These are phyloP conservation scores for Cydia pomonella DNA, from an alignment of 1,140 invertebrate genomes.

Conservation along the genomic window DNA sequence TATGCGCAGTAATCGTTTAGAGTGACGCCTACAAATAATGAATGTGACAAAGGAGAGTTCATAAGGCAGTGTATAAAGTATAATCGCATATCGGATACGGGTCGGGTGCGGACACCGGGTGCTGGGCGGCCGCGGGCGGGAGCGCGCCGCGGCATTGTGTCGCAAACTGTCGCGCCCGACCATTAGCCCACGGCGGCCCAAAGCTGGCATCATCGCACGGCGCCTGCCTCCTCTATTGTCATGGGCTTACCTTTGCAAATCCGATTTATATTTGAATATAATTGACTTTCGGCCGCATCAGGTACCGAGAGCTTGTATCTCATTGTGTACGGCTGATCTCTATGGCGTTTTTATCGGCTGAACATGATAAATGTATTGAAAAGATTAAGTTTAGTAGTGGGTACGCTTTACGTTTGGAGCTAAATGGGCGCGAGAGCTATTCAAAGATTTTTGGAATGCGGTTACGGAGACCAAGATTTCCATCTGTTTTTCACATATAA, in stretches of 20 bases:
- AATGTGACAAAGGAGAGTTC: slow-evolving; percentile 39
- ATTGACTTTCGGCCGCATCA: slow-evolving; percentile 76
- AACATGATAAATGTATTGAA: slow-evolving; percentile 79
- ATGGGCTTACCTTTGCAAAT: slow-evolving; percentile 76
- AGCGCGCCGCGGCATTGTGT: slow-evolving; percentile 44
- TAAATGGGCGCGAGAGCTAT: slow-evolving; percentile 40
- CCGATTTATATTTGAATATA: slow-evolving; percentile 81
- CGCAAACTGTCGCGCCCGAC: slow-evolving; percentile 44
- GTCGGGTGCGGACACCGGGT: slow-evolving; percentile 39
- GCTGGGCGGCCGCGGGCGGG: slow-evolving; percentile 40
- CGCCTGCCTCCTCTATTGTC: slow-evolving; percentile 69
- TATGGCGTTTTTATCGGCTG: slow-evolving; percentile 77
- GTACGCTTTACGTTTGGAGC: slow-evolving; percentile 44
- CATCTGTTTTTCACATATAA: background rate
- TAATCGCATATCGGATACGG: slow-evolving; percentile 42
- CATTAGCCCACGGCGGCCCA: slow-evolving; percentile 48
- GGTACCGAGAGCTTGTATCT: slow-evolving; percentile 69
- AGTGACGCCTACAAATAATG: slow-evolving; percentile 8
- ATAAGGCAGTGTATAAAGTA: slow-evolving; percentile 52
- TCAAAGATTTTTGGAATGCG: slow-evolving; percentile 40
- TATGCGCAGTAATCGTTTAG: background rate
- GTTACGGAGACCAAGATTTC: slow-evolving; percentile 33
- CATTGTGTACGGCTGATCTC: slow-evolving; percentile 73
- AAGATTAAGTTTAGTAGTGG: slow-evolving; percentile 69
- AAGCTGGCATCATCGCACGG: slow-evolving; percentile 51